These are phyloP conservation scores for Omphaloscelis lunosa DNA, from an alignment of 2,888 invertebrate genomes.

Conservation along the genomic window DNA sequence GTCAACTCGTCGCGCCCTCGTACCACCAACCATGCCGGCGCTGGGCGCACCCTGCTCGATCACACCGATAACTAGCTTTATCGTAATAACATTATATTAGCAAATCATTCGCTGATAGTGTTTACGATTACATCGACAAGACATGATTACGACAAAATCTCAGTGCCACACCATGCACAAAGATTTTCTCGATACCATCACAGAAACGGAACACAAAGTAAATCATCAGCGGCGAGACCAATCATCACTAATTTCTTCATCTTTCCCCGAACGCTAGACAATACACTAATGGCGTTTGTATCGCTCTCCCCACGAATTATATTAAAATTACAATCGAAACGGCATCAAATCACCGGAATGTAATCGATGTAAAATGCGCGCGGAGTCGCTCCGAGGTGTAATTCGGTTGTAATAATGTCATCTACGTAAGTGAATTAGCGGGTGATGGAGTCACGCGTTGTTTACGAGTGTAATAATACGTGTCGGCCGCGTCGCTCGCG, in stretches of 20 bases:
- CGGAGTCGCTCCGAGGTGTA: conserved; percentile 70
- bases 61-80: conserved; percentile 50
- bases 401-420: conserved; percentile 82
- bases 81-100: conserved; percentile 35
- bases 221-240: conserved; percentile 36
- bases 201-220: neutral
- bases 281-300: conserved; percentile 72
- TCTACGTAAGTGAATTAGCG: conserved; percentile 79
- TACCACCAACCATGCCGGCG: neutral
- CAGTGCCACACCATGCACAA: neutral
- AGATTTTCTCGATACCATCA: neutral
- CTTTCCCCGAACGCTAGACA: conserved; percentile 61
- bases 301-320: conserved; percentile 74
- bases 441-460: conserved; percentile 82
- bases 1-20: conserved; percentile 32
- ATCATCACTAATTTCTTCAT: conserved; percentile 69
- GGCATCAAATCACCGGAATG: conserved; percentile 75
- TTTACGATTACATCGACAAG: conserved; percentile 27
- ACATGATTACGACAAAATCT: conserved; percentile 13
- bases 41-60: conserved; percentile 47
- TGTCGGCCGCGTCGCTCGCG: conserved; percentile 54
- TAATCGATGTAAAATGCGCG: conserved; percentile 71
- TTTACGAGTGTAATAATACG: conserved; percentile 75
- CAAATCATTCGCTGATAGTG: conserved; percentile 46
- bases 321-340: conserved; percentile 78